Percentiles rank a stretch among this genome's conserved stretches.
Evolutionary conservation across 2,113 vertebrate species (phyloP).

Genomic region (Ictalurus punctatus): DNA sequence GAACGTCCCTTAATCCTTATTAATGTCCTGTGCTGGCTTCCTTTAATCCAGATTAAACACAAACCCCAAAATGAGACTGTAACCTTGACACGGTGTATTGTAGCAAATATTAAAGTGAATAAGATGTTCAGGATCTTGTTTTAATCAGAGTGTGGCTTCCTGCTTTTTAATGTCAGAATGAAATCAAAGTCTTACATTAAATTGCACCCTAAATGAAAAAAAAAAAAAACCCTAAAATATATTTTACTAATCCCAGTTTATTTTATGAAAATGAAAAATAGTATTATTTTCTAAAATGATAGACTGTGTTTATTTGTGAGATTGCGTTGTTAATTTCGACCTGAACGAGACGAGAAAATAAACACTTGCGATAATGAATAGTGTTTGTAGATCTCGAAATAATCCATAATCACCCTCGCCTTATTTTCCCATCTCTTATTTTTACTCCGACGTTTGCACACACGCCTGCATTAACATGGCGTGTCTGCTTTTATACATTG

Average conservation of each 20-base stretch:
- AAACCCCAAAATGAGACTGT: neutral
- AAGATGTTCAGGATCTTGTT: neutral
- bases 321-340: neutral
- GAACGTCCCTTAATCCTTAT: neutral
- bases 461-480: neutral
- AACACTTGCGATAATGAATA: conserved; percentile 2
- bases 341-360: neutral
- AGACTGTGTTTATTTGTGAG: neutral
- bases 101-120: neutral
- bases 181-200: neutral
- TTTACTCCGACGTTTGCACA: neutral
- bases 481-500: neutral
- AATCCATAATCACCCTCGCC: neutral
- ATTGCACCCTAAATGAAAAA: neutral
- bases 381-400: neutral
- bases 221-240: neutral
- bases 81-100: neutral
- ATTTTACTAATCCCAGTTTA: neutral
- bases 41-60: neutral
- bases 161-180: neutral
- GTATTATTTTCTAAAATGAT: neutral
- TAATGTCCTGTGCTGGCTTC: neutral
- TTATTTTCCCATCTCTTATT: neutral
- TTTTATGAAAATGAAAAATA: neutral
- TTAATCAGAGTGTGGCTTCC: neutral